A percentile compares a stretch with the other conserved stretches of the same genome.
Evolutionary conservation across 2,888 invertebrate species (phyloP).

Genomic region (Pachycephus smyrnensis): DNA sequence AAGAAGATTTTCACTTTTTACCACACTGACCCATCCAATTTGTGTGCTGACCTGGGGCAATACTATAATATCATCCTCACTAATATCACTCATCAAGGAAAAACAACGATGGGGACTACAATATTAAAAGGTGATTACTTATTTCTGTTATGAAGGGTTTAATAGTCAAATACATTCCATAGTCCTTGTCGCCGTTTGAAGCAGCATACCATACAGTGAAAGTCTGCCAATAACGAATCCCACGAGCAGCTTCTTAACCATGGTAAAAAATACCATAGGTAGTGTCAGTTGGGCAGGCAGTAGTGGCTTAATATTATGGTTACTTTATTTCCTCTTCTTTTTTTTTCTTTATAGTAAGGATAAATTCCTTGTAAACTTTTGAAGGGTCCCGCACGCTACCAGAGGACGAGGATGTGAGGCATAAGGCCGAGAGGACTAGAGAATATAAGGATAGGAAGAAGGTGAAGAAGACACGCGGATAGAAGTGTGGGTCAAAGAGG

Average conservation of each 20-base stretch:
- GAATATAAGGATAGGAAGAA: slow-evolving; percentile 27
- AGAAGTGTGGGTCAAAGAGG: slow-evolving; percentile 55
- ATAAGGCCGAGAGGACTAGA: background rate
- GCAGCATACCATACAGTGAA: background rate
- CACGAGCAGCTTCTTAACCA: background rate
- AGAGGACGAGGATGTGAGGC: background rate
- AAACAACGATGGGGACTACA: background rate
- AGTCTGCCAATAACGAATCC: background rate
- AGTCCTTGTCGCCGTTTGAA: background rate
- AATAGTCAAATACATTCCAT: background rate
- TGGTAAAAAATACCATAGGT: background rate
- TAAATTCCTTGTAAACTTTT: background rate
- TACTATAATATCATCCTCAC: background rate
- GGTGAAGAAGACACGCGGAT: slow-evolving; percentile 41
- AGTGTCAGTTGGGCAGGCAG: background rate
- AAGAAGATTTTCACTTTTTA: background rate
- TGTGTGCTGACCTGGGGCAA: background rate
- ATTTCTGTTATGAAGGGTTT: background rate
- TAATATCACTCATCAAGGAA: background rate
- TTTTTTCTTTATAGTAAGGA: background rate
- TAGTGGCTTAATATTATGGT: background rate
- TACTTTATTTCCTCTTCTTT: background rate
- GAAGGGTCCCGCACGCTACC: background rate
- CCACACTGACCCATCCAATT: background rate
- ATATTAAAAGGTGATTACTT: background rate